A percentile compares a stretch with the other conserved stretches of the same genome.
These are phyloP conservation scores for Amblyraja radiata DNA, from an alignment of 2,797 vertebrate species.

Conservation along the genomic window DNA sequence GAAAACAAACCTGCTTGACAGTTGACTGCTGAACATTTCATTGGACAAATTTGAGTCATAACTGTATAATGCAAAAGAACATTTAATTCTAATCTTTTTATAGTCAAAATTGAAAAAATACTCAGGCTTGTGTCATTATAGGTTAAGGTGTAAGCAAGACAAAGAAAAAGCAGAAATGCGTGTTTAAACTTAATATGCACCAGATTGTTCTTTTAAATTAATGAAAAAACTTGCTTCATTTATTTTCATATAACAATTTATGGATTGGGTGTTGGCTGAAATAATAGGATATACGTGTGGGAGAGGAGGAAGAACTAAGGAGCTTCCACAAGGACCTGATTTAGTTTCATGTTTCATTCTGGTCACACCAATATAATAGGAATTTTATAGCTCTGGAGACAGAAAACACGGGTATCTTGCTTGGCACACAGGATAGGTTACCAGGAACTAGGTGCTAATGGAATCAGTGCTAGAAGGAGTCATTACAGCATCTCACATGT, in stretches of 20 bases:
- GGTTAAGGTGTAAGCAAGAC: background rate
- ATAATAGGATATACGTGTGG: background rate
- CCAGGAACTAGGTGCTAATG: too few species aligned
- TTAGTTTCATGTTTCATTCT: background rate
- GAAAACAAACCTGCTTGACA: background rate
- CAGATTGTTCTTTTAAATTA: background rate
- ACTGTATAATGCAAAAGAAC: background rate
- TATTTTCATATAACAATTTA: background rate
- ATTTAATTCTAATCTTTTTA: background rate
- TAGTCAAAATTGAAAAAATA: background rate
- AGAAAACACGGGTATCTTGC: too few species aligned
- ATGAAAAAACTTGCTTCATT: background rate
- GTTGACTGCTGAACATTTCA: slow-evolving; percentile 8
- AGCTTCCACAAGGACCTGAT: background rate
- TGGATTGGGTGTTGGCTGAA: background rate
- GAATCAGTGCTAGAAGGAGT: background rate
- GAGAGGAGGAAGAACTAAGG: background rate
- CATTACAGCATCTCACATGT: background rate
- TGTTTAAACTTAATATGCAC: background rate
- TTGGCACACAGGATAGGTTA: too few species aligned
- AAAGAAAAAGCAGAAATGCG: background rate
- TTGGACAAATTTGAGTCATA: background rate
- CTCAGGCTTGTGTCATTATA: background rate
- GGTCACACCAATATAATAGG: background rate
- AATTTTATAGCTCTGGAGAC: background rate